Conservation (phyloP, 2,888 invertebrate species). For the Odontothrips loti region DNA sequence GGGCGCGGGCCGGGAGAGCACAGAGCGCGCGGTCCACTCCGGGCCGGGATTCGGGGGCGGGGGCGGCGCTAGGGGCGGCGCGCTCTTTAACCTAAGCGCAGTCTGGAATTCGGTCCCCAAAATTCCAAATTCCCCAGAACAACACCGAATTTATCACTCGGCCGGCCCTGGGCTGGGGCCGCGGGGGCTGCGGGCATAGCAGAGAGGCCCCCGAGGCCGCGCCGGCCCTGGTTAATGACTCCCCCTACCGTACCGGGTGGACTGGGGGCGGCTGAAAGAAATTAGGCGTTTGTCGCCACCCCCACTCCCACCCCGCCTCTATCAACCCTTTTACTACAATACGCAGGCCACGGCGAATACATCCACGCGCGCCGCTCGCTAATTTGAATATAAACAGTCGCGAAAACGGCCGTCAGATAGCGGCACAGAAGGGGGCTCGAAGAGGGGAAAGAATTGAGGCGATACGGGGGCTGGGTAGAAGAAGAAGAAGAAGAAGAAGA, state of each 20-base stretch:
- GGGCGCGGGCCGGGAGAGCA: no score
- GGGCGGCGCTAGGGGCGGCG: no score
- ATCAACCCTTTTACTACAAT: no score
- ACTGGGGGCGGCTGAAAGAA: slow-evolving; percentile 2
- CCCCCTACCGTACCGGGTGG: background rate
- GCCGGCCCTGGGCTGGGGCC: background rate
- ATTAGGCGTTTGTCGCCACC: background rate
- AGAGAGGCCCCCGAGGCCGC: no score
- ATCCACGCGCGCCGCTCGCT: background rate
- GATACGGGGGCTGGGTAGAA: background rate
- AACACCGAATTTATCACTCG: slow-evolving; percentile 11
- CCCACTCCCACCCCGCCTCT: no score
- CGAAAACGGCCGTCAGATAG: background rate
- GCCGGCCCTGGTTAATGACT: background rate
- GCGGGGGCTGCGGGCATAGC: background rate
- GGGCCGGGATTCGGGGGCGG: no score
- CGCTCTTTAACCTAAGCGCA: background rate
- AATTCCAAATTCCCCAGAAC: slow-evolving; percentile 4
- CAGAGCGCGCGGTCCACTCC: no score
- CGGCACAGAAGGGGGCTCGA: background rate
- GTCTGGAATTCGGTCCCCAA: slow-evolving; percentile 7
- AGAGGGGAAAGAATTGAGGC: background rate
- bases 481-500: background rate
- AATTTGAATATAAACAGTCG: slow-evolving; percentile 27
- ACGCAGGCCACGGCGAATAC: background rate